Percentiles rank a stretch among this genome's conserved stretches.
These are phyloP conservation scores for Scrobipalpa costella DNA, from an alignment of 2,888 invertebrate genomes.

Conservation along the genomic window DNA sequence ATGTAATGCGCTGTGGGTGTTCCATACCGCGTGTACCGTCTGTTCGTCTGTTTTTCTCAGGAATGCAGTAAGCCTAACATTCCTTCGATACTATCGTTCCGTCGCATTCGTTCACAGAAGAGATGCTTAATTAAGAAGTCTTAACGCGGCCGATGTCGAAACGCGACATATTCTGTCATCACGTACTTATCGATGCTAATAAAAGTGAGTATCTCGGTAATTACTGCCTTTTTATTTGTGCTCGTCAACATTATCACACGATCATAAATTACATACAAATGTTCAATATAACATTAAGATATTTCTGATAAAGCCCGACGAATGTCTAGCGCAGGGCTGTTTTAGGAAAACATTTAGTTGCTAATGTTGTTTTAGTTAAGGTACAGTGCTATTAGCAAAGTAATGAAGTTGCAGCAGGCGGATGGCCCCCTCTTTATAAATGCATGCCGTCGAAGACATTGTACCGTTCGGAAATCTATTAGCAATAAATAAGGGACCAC, in stretches of 20 bases:
- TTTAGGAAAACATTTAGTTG: background rate
- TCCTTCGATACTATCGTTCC: conserved; percentile 18
- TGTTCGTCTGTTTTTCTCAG: conserved; percentile 29
- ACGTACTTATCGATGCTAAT: conserved; percentile 16
- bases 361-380: conserved; percentile 3
- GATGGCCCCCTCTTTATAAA: conserved; percentile 55
- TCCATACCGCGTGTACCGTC: conserved; percentile 34
- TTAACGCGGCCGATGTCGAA: conserved; percentile 17
- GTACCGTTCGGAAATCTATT: conserved; percentile 72
- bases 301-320: background rate
- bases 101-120: conserved; percentile 14
- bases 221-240: conserved; percentile 1
- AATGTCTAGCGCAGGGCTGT: background rate
- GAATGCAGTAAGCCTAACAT: conserved; percentile 21
- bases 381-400: conserved; percentile 14
- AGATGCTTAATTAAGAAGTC: conserved; percentile 21
- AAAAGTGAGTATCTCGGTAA: conserved; percentile 19
- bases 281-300: background rate
- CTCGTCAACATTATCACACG: conserved; percentile 15
- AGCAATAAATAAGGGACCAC: conserved; percentile 75
- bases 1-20: conserved; percentile 17
- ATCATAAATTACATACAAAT: conserved; percentile 15
- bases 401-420: conserved; percentile 46
- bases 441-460: conserved; percentile 61
- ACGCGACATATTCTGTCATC: conserved; percentile 16